Evolutionary conservation across 2,113 vertebrate genomes (phyloP).

Genomic region (Sturnus vulgaris): DNA sequence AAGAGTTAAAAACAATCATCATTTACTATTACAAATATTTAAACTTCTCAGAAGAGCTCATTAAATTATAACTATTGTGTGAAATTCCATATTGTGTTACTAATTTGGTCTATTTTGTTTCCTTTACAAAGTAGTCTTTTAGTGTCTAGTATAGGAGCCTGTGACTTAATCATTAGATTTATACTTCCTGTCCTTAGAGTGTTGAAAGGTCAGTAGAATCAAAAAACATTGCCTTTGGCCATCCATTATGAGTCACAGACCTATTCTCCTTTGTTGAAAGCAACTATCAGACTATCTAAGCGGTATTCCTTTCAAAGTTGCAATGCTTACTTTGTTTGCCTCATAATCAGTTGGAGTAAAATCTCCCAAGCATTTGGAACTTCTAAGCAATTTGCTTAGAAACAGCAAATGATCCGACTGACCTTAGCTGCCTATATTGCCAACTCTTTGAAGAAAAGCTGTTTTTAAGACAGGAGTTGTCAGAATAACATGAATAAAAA

Average conservation of each 20-base stretch:
- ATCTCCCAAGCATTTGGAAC: slow-evolving; percentile 44
- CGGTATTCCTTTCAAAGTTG: slow-evolving; percentile 49
- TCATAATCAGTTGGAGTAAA: slow-evolving; percentile 32
- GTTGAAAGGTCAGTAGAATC: slow-evolving; percentile 57
- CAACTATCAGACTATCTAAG: slow-evolving; percentile 26
- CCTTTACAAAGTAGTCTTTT: background rate
- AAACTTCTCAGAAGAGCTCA: background rate
- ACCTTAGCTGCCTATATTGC: background rate
- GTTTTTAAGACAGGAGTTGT: background rate
- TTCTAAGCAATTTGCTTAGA: slow-evolving; percentile 49
- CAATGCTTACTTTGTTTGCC: slow-evolving; percentile 34
- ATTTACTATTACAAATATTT: slow-evolving; percentile 19
- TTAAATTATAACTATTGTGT: background rate
- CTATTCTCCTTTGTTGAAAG: slow-evolving; percentile 50
- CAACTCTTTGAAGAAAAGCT: slow-evolving; percentile 24
- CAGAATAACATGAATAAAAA: background rate
- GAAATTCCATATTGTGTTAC: background rate
- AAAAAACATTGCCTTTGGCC: slow-evolving; percentile 64
- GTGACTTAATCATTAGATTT: slow-evolving; percentile 56
- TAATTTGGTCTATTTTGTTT: slow-evolving; percentile 13
- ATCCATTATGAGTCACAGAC: slow-evolving; percentile 55
- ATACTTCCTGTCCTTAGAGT: slow-evolving; percentile 33
- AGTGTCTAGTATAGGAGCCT: background rate
- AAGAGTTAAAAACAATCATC: background rate
- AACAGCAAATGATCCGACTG: slow-evolving; percentile 24